Evolutionary conservation across 2,113 vertebrate species (phyloP), one percentile per base, ranked within the genome.

Genomic region (Malurus cyaneus): DNA sequence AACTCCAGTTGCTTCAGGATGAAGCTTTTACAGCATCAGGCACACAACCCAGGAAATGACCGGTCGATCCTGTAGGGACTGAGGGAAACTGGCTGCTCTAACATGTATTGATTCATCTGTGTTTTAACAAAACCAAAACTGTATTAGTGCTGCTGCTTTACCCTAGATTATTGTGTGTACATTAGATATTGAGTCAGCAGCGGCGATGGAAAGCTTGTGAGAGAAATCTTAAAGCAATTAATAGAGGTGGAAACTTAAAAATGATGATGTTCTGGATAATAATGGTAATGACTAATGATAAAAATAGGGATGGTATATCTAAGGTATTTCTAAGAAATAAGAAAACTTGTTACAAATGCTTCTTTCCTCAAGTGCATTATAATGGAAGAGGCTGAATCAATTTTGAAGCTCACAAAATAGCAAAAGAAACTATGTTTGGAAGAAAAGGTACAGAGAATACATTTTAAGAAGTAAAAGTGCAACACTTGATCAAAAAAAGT

Each of bases 141-240:
- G 9, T 52, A 46, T 91, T 95, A 93, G 67, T 78, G 72, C 72
- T 88, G 62, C 88, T 86, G 78, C 52, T 85, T 94, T 87, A 8
- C 56, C 44, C 66, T 60, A 14, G 0, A 0, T 83, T 80, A 41
- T 19, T 78, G 34, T 44, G 52, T 54, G 56, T 50, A 12, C 59
- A 18, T 88, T 70, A 62, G 74, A 13, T 70, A 77, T 18, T 44
- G 67, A 73, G 47, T 46, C 24, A 28, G 67, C 34, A n/a, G 26
- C 23, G 73, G 72, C 65, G 73, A n/a, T n/a, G 39, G 67, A 64
- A 66, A 66, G 36, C 23, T 69, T 59, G 31, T 19, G 46, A 12
- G 23, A 47, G 76, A 77, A 86, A 74, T 46, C 26, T 26, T 61
- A 88, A 87, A 65, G 28, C 25, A 76, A 14, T 19, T 53, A 49